These are phyloP conservation scores for Craterocephalus amniculus DNA, from an alignment of 2,797 vertebrate genomes.

Conservation along the genomic window DNA sequence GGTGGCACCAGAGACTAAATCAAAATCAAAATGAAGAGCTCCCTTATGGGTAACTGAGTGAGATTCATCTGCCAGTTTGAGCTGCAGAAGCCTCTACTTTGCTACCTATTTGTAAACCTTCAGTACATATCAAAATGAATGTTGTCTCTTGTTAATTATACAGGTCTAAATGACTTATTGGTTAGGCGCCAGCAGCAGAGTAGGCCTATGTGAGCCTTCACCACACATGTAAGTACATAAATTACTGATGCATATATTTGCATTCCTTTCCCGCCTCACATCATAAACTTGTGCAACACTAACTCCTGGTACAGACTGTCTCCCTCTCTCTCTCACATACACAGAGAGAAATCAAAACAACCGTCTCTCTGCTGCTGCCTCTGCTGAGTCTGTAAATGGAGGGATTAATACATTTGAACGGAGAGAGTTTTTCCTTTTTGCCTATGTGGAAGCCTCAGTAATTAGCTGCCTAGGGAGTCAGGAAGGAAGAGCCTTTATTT, in stretches of 20 bases:
- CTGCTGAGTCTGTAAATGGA: conserved; percentile 54
- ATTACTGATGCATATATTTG: conserved; percentile 21
- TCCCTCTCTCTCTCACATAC: conserved; percentile 11
- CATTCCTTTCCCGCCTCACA: conserved; percentile 14
- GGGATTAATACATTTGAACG: conserved; percentile 67
- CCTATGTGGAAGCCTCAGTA: conserved; percentile 60
- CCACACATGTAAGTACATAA: neutral
- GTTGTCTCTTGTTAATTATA: neutral
- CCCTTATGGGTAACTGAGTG: neutral
- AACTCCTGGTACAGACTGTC: neutral
- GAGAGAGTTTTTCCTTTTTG: conserved; percentile 58
- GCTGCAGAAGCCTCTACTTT: neutral
- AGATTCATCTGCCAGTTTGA: neutral
- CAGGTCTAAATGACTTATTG: neutral
- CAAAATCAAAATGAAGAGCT: neutral
- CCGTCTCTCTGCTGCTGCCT: conserved; percentile 33
- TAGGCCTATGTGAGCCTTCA: neutral
- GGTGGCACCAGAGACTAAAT: neutral
- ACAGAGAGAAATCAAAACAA: conserved; percentile 36
- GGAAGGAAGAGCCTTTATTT: conserved; percentile 53
- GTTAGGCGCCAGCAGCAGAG: neutral
- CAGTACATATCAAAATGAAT: neutral
- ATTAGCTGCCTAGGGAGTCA: conserved; percentile 67
- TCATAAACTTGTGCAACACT: conserved; percentile 29
- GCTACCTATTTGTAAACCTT: neutral